phyloP scores from a whole-genome alignment of 2,888 invertebrate genomes.

The Sacculina carcini region DNA sequence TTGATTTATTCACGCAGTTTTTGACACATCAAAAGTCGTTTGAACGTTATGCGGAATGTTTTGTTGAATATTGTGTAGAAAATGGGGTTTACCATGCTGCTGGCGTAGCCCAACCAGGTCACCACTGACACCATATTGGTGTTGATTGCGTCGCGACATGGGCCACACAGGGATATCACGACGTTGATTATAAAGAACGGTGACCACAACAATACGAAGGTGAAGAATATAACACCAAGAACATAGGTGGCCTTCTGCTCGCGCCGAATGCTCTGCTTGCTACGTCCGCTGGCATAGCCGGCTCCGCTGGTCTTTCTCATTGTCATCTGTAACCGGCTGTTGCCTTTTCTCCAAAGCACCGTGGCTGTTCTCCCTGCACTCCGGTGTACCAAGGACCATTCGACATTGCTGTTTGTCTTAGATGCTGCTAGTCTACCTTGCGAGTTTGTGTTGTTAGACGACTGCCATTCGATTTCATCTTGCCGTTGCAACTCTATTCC shows the following conservation, averaged over 20 bases:
- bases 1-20: too few species aligned
- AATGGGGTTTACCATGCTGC: constrained; percentile 82
- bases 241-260: constrained; percentile 90
- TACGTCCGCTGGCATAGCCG: constrained; percentile 10
- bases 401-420: neutral
- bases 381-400: neutral
- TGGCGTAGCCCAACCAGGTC: constrained; percentile 77
- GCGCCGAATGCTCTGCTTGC: constrained; percentile 48
- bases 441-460: too few species aligned
- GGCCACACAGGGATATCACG: constrained; percentile 50
- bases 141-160: constrained; percentile 45
- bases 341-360: neutral
- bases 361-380: neutral
- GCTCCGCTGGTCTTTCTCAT: constrained; percentile 10
- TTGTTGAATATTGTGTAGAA: constrained; percentile 90
- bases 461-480: neutral
- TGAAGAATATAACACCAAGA: constrained; percentile 74
- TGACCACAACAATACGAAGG: constrained; percentile 82
- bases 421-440: neutral
- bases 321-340: constrained; percentile 2
- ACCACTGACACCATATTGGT: constrained; percentile 52
- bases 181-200: constrained; percentile 78
- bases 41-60: constrained; percentile 69
- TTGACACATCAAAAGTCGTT: constrained; percentile 49
- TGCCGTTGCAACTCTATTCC: neutral